These are phyloP conservation scores for Cephalopholis sonnerati DNA, from an alignment of 2,113 vertebrate genomes.

Conservation along the genomic window DNA sequence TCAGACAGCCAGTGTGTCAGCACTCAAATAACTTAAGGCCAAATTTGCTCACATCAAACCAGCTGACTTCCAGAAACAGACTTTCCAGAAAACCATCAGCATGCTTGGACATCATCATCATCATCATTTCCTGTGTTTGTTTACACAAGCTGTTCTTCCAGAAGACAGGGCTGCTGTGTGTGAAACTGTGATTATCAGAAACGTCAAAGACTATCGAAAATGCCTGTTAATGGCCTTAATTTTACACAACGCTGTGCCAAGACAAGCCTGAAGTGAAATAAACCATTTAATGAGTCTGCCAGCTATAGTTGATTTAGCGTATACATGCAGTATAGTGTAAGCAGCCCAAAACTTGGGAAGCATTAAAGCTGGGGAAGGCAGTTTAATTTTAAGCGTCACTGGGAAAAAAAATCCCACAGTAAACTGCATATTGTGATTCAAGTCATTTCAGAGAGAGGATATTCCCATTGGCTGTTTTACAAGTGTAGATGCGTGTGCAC, in stretches of 20 bases:
- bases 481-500: no score
- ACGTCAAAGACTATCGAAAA: conserved; percentile 31
- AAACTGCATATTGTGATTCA: no score
- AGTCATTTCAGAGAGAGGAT: no score
- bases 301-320: background rate
- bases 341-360: background rate
- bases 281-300: background rate
- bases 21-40: conserved; percentile 36
- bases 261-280: conserved; percentile 19
- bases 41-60: conserved; percentile 13
- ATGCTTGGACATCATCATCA: conserved; percentile 31
- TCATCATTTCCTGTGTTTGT: conserved; percentile 81
- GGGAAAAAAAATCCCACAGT: no score
- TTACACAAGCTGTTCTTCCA: conserved; percentile 60
- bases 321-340: background rate
- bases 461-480: no score
- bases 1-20: conserved; percentile 6
- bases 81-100: conserved; percentile 43
- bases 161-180: conserved; percentile 17
- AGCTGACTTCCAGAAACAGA: background rate
- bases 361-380: no score
- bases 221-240: conserved; percentile 16
- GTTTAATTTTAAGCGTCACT: no score
- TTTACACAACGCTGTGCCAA: conserved; percentile 22
- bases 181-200: conserved; percentile 26